Base-by-base conservation (phyloP, 2,113 vertebrate species). In the Nestor notabilis region DNA sequence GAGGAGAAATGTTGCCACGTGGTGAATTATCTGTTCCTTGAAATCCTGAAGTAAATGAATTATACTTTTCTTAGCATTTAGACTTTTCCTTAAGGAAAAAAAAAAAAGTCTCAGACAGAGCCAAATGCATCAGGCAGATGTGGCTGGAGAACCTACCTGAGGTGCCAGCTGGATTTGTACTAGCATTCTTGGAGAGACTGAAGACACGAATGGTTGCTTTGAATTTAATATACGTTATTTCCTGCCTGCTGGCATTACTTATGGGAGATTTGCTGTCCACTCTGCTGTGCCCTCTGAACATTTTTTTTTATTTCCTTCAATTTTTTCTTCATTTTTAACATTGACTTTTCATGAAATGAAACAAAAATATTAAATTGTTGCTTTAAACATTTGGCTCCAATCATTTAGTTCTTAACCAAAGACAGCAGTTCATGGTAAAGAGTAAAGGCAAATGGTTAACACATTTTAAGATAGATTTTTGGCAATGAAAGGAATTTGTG, bases 41-140 rank as follows among this genome's bases (percentile, higher is more conserved):
- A 97, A 96, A 96, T 91, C 83, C 80, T 96, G 89, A 96, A 96
- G 92, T 96, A 96, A 97, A 97, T 88, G 74, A 97, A 95, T 94
- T 92, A 85, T 23, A 80, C 65, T 96, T 95, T 96, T 94, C 87
- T 80, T 94, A 96, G 89, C 93, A 86, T 90, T 94, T 90, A 91
- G 88, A 78, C 56, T 27, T 84, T 79, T 86, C 66, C 79, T 95
- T 87, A 58, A 95, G 46, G 33, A 85, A 65, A 76, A 17, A 8
- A 72, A 66, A 49, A 52, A 64, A 75, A 52, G 20, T 25, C 60
- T 77, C 63, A 89, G 74, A 84, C 64, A 71, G 56, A 81, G 97
- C 97, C 97, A 98, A 98, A 97, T 97, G 96, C 63, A 1, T 98
- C 97, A 97, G 97, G 95, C 97, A 98, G 97, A 98, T 97, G 97